Evolutionary conservation across 2,113 vertebrate species (phyloP), one percentile per base, ranked within the genome.

Genomic region (Morone chrysops): DNA sequence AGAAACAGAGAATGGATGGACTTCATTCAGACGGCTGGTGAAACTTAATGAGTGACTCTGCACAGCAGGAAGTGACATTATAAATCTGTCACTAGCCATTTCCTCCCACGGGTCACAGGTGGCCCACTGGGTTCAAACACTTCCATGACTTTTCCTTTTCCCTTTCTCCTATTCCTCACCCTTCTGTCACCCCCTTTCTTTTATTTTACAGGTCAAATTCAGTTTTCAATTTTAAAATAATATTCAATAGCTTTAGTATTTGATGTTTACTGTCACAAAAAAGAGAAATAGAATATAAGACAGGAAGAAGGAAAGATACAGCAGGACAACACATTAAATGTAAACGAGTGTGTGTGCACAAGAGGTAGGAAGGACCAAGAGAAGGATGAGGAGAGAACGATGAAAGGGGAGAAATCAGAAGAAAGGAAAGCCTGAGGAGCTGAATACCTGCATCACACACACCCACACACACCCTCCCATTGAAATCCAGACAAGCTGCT

Each of bases 371-470:
- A 25, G 61, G 61, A 61, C 14, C 41, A 75, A 69, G 14, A 38
- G 50, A 51, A 1, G 38, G 61, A 36, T 57, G 48, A 50, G 18
- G 1, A 68, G 31, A 62, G n/a, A 16, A 47, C 0, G 7, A 68
- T 61, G 31, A 80, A n/a, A 70, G 54, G 20, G 78, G 41, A 14
- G 14, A 54, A 54, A 73, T 61, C 40, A 68, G 56, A 31, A 22
- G 43, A 86, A 17, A 76, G 66, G 5, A 75, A 60, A 47, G 65
- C 65, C 81, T 48, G 22, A 45, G 74, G 78, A 57, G n/a, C 11
- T 73, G 63, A 88, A 90, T 84, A 83, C 78, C 90, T 88, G 89
- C 38, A 10, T 25, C 59, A 45, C 54, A 5, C 73, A 13, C 18
- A 41, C 51, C 40, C 78, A 53, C 47, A 45, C 66, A 69, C 70